These are phyloP conservation scores for Pteromalus puparum DNA, from an alignment of 1,140 invertebrate species.

Conservation along the genomic window DNA sequence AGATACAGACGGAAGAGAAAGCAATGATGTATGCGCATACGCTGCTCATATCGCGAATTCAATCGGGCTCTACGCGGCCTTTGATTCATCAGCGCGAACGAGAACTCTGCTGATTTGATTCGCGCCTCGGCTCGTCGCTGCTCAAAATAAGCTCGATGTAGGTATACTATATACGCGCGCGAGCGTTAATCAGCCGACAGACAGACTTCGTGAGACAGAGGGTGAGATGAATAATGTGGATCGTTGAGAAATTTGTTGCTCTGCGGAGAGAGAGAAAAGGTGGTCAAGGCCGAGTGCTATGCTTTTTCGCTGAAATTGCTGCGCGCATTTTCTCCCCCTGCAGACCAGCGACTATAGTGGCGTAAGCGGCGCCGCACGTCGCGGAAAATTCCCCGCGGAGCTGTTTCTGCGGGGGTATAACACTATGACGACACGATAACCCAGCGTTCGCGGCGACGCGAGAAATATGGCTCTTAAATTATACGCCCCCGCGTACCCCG, in stretches of 20 bases:
- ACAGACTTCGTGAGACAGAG: too few relatives aligned
- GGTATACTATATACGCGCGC: too few relatives aligned
- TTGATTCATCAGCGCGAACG: constrained; percentile 44
- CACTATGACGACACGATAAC: constrained; percentile 52
- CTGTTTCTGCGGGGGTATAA: background rate
- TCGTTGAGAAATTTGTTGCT: too few relatives aligned
- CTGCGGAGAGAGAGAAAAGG: too few relatives aligned
- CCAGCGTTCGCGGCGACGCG: constrained; percentile 10
- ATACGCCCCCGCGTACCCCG: constrained; percentile 18
- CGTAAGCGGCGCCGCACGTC: constrained; percentile 2
- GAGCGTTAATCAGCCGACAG: too few relatives aligned
- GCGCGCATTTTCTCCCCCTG: background rate
- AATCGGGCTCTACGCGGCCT: constrained; percentile 29
- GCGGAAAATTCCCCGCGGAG: constrained; percentile 34
- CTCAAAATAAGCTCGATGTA: background rate
- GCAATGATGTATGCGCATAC: constrained; percentile 41
- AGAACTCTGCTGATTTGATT: background rate
- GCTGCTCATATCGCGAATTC: constrained; percentile 39
- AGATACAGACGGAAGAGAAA: background rate
- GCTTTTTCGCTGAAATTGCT: background rate
- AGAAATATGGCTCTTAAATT: constrained; percentile 54
- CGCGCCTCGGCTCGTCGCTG: background rate
- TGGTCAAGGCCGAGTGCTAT: background rate
- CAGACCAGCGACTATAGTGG: background rate
- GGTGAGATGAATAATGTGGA: too few relatives aligned